Evolutionary conservation across 1,140 invertebrate genomes (phyloP), one percentile per base, ranked within the genome.

Genomic region (Mercenaria mercenaria): DNA sequence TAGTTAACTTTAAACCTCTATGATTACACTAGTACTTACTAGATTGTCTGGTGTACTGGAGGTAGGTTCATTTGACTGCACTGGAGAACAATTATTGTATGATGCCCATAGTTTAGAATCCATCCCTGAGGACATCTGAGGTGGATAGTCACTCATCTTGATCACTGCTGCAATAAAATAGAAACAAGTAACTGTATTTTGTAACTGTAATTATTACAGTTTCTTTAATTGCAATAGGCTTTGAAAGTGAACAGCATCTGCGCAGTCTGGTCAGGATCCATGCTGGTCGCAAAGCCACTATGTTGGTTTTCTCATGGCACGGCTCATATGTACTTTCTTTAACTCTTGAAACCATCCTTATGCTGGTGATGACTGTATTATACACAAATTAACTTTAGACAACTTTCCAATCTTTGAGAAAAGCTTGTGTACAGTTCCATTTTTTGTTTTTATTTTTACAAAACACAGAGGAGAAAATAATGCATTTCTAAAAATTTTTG

Each of bases 51-150:
- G 76, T 23, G 76, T 79, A 37, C 76, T 79, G 29, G 76, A 79
- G 47, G 76, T 79, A 52, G 76, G 76, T 32, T 79, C 76, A 32
- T 79, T 79, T 3, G 76, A 79, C 50, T 79, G 76, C 13, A 59
- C 76, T 41, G 76, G 76, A 23, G 76, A 79, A 37, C 76, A 34
- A 26, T 37, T 77, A 37, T 43, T 50, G n/a, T 52, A 79, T 0
- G 72, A 20, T 76, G 20, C 6, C 76, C 76, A 79, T 20, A 79
- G 43, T 37, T 79, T 37, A 15, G 76, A 23, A 15, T 79, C 76
- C 29, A 39, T 15, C 32, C 23, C 47, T 8, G 67, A 39, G 32
- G 67, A 72, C 2, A 72, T 10, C 26, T 64, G 59, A 2, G 47
- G n/a, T 23, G 18, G 43, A 29, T 26, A 79, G 15, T 79, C 76